Evolutionary conservation across 1,140 invertebrate genomes (phyloP).

Genomic region (Drosophila jambulina): DNA sequence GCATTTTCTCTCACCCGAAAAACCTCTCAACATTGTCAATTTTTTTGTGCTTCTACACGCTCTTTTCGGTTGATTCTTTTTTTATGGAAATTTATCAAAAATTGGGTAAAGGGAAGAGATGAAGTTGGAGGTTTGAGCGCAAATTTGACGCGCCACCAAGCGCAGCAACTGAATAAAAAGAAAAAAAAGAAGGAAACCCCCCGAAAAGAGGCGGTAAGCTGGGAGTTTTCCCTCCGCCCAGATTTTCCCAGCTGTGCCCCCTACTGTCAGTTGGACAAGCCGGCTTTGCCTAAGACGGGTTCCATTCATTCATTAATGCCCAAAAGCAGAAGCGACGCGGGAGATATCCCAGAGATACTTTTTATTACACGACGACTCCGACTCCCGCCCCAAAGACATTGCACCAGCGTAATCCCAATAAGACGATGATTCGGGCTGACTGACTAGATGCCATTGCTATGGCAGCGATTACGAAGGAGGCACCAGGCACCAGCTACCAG

Average conservation of each 20-base stretch:
- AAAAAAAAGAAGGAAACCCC: neutral
- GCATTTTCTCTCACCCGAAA: slow-evolving; percentile 52
- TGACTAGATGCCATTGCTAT: slow-evolving; percentile 54
- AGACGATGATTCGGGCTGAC: slow-evolving; percentile 49
- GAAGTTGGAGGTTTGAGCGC: slow-evolving; percentile 36
- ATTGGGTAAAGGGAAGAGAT: slow-evolving; percentile 2
- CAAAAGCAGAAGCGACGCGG: slow-evolving; percentile 39
- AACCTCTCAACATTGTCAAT: slow-evolving; percentile 76
- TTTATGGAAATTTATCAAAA: slow-evolving; percentile 77
- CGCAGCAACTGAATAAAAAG: slow-evolving; percentile 58
- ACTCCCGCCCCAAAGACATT: slow-evolving; percentile 38
- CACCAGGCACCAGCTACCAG: slow-evolving; percentile 9
- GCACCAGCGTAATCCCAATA: slow-evolving; percentile 70
- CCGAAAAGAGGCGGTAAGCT: neutral
- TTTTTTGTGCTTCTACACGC: slow-evolving; percentile 53
- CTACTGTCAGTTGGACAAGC: slow-evolving; percentile 50
- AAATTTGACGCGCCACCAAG: slow-evolving; percentile 72
- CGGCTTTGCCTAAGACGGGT: slow-evolving; percentile 61
- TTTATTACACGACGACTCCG: slow-evolving; percentile 74
- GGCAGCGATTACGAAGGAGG: slow-evolving; percentile 47
- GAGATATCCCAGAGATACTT: slow-evolving; percentile 64
- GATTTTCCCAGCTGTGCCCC: slow-evolving; percentile 31
- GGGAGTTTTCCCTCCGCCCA: slow-evolving; percentile 8
- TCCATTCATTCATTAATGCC: slow-evolving; percentile 76
- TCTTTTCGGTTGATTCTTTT: slow-evolving; percentile 55